Conservation (phyloP, 2,113 vertebrate genomes). For the Toxostoma redivivum region DNA sequence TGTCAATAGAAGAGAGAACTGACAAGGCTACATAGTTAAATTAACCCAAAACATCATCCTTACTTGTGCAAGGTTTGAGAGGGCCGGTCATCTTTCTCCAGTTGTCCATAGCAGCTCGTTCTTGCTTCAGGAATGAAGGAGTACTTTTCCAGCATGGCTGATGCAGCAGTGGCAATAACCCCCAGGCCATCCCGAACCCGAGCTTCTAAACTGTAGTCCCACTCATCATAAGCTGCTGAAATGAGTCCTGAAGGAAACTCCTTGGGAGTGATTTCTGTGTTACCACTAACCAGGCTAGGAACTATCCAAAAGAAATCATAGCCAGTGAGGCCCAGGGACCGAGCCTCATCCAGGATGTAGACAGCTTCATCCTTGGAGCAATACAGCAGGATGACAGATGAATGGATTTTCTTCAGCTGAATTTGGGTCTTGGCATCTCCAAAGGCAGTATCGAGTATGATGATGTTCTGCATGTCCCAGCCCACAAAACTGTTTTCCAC, state of each 20-base stretch:
- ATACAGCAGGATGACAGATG: constrained; percentile 92
- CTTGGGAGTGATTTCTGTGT: constrained; percentile 87
- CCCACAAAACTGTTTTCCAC: constrained; percentile 99
- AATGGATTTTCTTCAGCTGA: constrained; percentile 97
- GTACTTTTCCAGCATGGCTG: constrained; percentile 91
- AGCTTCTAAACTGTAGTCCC: constrained; percentile 93
- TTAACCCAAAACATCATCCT: constrained; percentile 29
- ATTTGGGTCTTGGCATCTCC: constrained; percentile 90
- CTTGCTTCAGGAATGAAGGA: constrained; percentile 92
- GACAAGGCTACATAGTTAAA: not conserved
- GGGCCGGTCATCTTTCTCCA: constrained; percentile 84
- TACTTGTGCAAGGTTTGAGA: constrained; percentile 92
- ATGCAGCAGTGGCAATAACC: constrained; percentile 91
- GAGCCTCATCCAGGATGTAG: constrained; percentile 92
- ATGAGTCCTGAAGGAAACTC: constrained; percentile 94
- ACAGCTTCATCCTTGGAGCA: constrained; percentile 95
- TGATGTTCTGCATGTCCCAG: constrained; percentile 95
- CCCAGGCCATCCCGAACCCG: constrained; percentile 90
- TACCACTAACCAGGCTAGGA: constrained; percentile 89
- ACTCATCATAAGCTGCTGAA: constrained; percentile 93
- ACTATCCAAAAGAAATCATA: constrained; percentile 98
- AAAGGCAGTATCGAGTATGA: constrained; percentile 88
- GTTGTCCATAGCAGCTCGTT: constrained; percentile 89
- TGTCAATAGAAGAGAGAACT: not conserved
- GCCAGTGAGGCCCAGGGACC: constrained; percentile 91